A percentile compares a stretch with the other conserved stretches of the same genome.
These are phyloP conservation scores for Caenorhabditis afra DNA, from an alignment of 2,888 invertebrate genomes.

Conservation along the genomic window DNA sequence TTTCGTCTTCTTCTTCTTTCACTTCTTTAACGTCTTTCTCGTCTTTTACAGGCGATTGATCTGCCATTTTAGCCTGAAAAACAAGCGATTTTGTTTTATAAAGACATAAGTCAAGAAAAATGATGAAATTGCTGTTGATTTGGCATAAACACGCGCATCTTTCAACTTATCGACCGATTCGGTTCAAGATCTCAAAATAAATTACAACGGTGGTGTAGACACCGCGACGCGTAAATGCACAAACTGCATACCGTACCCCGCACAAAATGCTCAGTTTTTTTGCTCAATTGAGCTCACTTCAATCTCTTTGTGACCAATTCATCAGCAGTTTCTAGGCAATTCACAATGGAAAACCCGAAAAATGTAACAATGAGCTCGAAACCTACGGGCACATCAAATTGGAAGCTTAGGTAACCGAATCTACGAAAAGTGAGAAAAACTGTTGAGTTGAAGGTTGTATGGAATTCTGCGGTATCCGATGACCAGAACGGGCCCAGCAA, in stretches of 20 bases:
- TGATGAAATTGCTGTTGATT: slow-evolving; percentile 2
- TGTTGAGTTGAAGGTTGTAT: slow-evolving; percentile 24
- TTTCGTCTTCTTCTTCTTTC: slow-evolving; percentile 20
- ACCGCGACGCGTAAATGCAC: slow-evolving; percentile 37
- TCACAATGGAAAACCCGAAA: slow-evolving; percentile 23
- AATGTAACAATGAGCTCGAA: slow-evolving; percentile 33
- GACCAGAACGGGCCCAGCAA: slow-evolving; percentile 42
- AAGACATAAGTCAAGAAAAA: background rate
- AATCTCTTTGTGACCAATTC: background rate
- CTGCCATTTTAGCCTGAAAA: slow-evolving; percentile 16
- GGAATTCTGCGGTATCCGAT: slow-evolving; percentile 37
- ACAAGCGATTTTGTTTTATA: background rate
- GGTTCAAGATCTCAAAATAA: slow-evolving; percentile 7
- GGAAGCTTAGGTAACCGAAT: slow-evolving; percentile 45
- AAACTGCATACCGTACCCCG: slow-evolving; percentile 33
- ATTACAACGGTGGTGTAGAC: slow-evolving; percentile 16
- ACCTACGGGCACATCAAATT: slow-evolving; percentile 47
- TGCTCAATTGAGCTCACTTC: background rate
- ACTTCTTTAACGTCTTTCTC: background rate
- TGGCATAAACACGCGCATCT: no score
- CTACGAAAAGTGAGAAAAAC: background rate
- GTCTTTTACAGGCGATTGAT: background rate
- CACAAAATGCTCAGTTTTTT: no score
- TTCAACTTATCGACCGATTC: no score
- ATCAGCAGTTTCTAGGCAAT: background rate